These are phyloP conservation scores for Misgurnus anguillicaudatus DNA, from an alignment of 2,113 vertebrate species.

Conservation along the genomic window DNA sequence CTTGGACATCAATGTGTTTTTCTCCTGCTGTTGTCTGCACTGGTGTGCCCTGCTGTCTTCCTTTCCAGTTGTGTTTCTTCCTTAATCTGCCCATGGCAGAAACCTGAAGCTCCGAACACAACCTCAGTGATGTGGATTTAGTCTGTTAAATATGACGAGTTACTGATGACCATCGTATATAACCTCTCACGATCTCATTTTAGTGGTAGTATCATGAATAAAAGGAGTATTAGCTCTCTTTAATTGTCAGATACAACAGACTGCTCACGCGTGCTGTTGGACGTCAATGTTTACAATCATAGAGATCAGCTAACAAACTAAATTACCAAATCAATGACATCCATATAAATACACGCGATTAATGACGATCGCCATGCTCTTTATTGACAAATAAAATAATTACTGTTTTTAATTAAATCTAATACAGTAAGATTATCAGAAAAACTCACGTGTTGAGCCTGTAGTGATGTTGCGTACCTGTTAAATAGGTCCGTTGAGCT, in stretches of 20 bases:
- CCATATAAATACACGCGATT: not conserved
- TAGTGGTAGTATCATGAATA: not conserved
- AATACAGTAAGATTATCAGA: not conserved
- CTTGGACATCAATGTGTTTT: constrained; percentile 58
- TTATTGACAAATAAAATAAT: not conserved
- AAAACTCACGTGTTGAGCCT: constrained; percentile 69
- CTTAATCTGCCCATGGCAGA: constrained; percentile 81
- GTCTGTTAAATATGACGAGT: not conserved
- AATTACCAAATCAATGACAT: not conserved
- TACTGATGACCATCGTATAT: not conserved
- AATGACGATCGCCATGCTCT: not conserved
- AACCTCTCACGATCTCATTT: not conserved
- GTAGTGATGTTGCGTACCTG: constrained; percentile 37
- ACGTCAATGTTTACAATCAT: constrained; percentile 16
- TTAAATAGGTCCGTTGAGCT: constrained; percentile 47
- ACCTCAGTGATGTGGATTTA: not conserved
- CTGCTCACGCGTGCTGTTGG: not conserved
- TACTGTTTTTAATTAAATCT: not conserved
- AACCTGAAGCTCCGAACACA: not conserved
- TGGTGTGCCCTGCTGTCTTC: constrained; percentile 67
- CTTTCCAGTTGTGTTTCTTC: constrained; percentile 86
- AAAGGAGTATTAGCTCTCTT: not conserved
- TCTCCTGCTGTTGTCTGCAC: constrained; percentile 38
- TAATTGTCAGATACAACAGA: no score
- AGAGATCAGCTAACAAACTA: not conserved